Conservation (phyloP, 2,888 invertebrate species). For the Acrocyrtus sp. region DNA sequence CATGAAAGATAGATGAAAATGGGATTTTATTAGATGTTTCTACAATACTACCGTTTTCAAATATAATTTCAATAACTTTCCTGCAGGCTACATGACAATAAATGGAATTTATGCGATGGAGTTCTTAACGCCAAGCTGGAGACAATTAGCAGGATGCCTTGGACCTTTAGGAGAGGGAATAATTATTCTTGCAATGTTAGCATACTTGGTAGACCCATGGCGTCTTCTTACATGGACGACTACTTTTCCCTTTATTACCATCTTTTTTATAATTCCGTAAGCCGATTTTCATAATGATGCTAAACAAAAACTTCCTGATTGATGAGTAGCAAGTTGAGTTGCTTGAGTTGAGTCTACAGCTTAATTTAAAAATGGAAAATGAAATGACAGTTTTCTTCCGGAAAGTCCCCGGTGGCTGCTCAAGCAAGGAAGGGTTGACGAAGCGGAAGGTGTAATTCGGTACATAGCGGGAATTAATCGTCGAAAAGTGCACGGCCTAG, state of each 20-base stretch:
- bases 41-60: background rate
- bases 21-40: background rate
- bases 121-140: constrained; percentile 58
- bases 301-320: background rate
- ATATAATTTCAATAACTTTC: background rate
- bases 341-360: background rate
- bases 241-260: constrained; percentile 52
- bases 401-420: constrained; percentile 61
- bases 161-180: constrained; percentile 61
- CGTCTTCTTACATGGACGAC: constrained; percentile 53
- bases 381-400: constrained; percentile 50
- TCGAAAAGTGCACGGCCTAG: constrained; percentile 24
- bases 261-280: constrained; percentile 58
- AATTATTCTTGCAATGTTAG: constrained; percentile 53
- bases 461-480: constrained; percentile 60
- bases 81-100: constrained; percentile 54
- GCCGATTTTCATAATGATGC: background rate
- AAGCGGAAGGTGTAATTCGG: constrained; percentile 55
- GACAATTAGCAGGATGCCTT: constrained; percentile 54
- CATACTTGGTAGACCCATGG: constrained; percentile 59
- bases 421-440: constrained; percentile 46
- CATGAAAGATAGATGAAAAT: background rate
- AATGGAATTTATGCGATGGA: constrained; percentile 60
- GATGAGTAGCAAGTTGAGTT: background rate
- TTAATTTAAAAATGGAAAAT: background rate